Percentiles rank a stretch among this genome's conserved stretches.
phyloP scores from a whole-genome alignment of 2,888 invertebrate species.

The Hirtodrosophila alboralis region DNA sequence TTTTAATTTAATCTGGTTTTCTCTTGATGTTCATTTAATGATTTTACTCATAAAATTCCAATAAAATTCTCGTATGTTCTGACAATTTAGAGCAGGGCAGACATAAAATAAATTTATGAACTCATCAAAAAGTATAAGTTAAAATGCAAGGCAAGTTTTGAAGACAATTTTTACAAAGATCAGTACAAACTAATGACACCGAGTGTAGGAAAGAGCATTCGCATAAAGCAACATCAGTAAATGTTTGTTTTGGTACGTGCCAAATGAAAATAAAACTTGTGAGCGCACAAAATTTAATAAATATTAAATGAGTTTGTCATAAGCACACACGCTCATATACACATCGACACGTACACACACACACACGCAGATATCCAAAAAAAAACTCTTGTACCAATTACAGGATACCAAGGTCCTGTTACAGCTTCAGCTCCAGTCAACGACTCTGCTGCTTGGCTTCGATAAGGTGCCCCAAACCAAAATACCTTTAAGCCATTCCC shows the following conservation, averaged over 20 bases:
- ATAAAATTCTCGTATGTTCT: too few species aligned
- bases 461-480: conserved; percentile 65
- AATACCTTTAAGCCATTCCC: conserved; percentile 61
- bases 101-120: background rate
- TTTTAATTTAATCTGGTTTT: too few species aligned
- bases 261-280: conserved; percentile 68
- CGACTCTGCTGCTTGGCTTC: conserved; percentile 46
- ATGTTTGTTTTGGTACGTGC: conserved; percentile 69
- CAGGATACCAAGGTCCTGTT: conserved; percentile 36
- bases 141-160: too few species aligned
- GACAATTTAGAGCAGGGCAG: too few species aligned
- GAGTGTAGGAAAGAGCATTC: conserved; percentile 26
- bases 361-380: background rate
- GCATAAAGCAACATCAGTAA: conserved; percentile 26
- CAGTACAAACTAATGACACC: conserved; percentile 9
- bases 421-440: conserved; percentile 16
- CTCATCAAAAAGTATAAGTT: too few species aligned
- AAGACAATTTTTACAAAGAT: conserved; percentile 1
- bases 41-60: too few species aligned
- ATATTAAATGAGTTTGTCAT: conserved; percentile 75
- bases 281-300: conserved; percentile 71
- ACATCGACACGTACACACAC: conserved; percentile 19
- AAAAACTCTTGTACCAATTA: conserved; percentile 63
- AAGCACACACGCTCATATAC: conserved; percentile 40
- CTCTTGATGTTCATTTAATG: too few species aligned